Percentiles rank a stretch among this genome's conserved stretches.
phyloP scores from a whole-genome alignment of 1,140 invertebrate genomes.

The Drosophila melanogaster region DNA sequence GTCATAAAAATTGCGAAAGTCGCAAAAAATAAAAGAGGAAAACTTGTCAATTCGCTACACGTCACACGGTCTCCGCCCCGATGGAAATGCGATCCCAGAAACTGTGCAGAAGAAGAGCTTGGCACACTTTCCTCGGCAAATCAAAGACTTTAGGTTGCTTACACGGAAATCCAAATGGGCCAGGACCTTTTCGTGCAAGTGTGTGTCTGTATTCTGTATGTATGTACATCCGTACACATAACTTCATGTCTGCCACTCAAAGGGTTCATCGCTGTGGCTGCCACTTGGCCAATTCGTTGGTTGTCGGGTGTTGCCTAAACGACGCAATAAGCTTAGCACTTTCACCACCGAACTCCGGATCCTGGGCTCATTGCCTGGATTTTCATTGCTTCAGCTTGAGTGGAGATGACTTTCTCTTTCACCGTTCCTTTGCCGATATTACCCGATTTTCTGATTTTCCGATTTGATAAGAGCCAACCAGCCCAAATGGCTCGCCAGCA shows the following conservation, averaged over 20 bases:
- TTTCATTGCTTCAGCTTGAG: slow-evolving; percentile 79
- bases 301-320: slow-evolving; percentile 69
- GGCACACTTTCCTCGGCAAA: slow-evolving; percentile 41
- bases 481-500: slow-evolving; percentile 49
- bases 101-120: slow-evolving; percentile 26
- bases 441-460: slow-evolving; percentile 20
- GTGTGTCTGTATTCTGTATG: slow-evolving; percentile 16
- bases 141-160: slow-evolving; percentile 77
- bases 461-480: slow-evolving; percentile 61
- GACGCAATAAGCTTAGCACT: slow-evolving; percentile 82
- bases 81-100: slow-evolving; percentile 60
- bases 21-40: slow-evolving; percentile 45
- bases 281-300: slow-evolving; percentile 69
- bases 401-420: slow-evolving; percentile 49
- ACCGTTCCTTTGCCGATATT: slow-evolving; percentile 3
- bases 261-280: slow-evolving; percentile 61
- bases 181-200: slow-evolving; percentile 9
- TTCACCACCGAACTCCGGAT: slow-evolving; percentile 22
- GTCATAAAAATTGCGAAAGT: slow-evolving; percentile 73
- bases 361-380: slow-evolving; percentile 35
- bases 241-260: slow-evolving; percentile 60
- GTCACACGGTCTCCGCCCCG: slow-evolving; percentile 53
- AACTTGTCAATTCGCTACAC: slow-evolving; percentile 77
- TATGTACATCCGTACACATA: slow-evolving; percentile 1
- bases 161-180: slow-evolving; percentile 60